Evolutionary conservation across 1,140 invertebrate genomes (phyloP).

Genomic region (Mercenaria mercenaria): DNA sequence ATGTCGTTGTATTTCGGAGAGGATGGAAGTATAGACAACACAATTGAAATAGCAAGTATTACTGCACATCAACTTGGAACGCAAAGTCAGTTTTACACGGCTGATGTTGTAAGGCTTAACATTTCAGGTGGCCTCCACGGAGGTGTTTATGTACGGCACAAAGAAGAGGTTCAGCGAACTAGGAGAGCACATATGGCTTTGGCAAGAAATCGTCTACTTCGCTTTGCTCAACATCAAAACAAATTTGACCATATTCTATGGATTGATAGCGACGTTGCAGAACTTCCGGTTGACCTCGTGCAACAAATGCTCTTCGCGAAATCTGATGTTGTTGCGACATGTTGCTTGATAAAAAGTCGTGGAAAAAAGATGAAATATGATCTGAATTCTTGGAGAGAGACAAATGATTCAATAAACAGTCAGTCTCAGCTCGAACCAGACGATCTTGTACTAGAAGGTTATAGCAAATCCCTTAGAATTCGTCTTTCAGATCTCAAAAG

Average conservation of each 20-base stretch:
- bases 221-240: conserved; percentile 49
- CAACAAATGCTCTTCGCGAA: conserved; percentile 79
- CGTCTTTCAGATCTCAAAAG: conserved; percentile 78
- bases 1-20: conserved; percentile 82
- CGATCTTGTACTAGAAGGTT: conserved; percentile 80
- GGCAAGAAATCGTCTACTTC: conserved; percentile 78
- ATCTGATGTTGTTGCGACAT: conserved; percentile 77
- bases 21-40: conserved; percentile 81
- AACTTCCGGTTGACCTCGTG: conserved; percentile 76
- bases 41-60: conserved; percentile 66
- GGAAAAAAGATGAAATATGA: conserved; percentile 75
- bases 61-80: conserved; percentile 68
- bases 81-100: conserved; percentile 63
- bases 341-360: conserved; percentile 72
- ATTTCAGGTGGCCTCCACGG: conserved; percentile 68
- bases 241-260: conserved; percentile 79
- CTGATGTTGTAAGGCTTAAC: conserved; percentile 73
- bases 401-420: conserved; percentile 68
- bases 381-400: conserved; percentile 83
- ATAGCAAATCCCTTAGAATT: conserved; percentile 73
- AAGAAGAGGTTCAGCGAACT: conserved; percentile 57
- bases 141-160: conserved; percentile 61
- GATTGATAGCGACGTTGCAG: conserved; percentile 81
- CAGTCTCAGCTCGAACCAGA: conserved; percentile 60
- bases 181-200: conserved; percentile 79